Conservation (phyloP, 1,140 invertebrate genomes). For the Aphelenchoides besseyi region DNA sequence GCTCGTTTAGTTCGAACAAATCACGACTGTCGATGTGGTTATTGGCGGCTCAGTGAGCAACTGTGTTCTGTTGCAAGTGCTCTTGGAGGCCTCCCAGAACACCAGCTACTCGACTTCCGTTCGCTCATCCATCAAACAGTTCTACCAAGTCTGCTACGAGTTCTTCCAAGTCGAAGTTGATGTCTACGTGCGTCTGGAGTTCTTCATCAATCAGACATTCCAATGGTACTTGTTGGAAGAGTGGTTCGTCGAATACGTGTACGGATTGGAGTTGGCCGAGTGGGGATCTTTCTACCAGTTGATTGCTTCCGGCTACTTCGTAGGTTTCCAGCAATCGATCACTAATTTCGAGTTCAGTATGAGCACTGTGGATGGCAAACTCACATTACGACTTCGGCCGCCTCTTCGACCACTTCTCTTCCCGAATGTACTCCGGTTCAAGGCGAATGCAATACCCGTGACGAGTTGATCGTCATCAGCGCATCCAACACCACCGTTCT, state of each 20-base stretch:
- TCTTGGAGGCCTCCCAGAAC: constrained; percentile 8
- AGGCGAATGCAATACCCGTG: not conserved
- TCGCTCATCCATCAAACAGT: constrained; percentile 9
- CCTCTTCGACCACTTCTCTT: not conserved
- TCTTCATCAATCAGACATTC: not conserved
- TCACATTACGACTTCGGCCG: not conserved
- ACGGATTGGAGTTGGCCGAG: not conserved
- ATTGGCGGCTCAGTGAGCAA: not conserved
- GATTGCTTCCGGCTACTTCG: constrained; percentile 7
- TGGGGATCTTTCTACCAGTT: not conserved
- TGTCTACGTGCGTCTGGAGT: constrained; percentile 1
- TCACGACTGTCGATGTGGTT: not conserved
- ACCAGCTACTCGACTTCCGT: constrained; percentile 8
- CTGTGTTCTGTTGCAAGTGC: constrained; percentile 15
- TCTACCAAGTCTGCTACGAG: not conserved
- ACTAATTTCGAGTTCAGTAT: too few species aligned
- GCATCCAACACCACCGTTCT: not conserved
- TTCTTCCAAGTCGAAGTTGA: not conserved
- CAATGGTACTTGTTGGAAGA: not conserved
- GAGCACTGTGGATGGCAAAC: not conserved
- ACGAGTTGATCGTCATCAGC: not conserved
- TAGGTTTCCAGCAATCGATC: too few species aligned
- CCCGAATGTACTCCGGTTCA: not conserved
- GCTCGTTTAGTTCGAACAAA: too few species aligned
- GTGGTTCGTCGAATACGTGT: not conserved